Evolutionary conservation across 2,797 vertebrate genomes (phyloP), one percentile per base, ranked within the genome.

Genomic region (Knipowitschia caucasica): DNA sequence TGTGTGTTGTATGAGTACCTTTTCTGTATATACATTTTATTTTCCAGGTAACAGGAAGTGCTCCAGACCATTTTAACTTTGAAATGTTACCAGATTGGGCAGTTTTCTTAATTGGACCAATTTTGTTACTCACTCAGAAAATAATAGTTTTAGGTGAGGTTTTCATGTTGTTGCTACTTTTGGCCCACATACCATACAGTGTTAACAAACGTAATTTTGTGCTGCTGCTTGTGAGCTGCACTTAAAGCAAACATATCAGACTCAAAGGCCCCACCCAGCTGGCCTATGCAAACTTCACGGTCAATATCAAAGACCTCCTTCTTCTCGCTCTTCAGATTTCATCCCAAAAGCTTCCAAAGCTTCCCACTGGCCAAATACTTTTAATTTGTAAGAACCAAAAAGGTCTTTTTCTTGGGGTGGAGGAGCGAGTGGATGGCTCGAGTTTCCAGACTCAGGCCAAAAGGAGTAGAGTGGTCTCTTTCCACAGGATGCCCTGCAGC

Each of bases 261-360:
- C 67, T 69, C 67, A 53, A 67, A 63, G 72, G 73, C 65, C 73
- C 73, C 69, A 59, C 74, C 69, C 67, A 61, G 58, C 69, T 56
- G 58, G 64, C 75, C 56, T 40, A 23, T 45, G 64, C 51, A 57
- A 50, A 60, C 74, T 58, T 71, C 54, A 53, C 4, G 62, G 70
- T 67, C 69, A 73, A 75, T 70, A 80, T 86, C 85, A 86, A 88
- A 85, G 74, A 67, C 64, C 68, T 60, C 85, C 75, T 85, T 86
- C 69, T 84, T 85, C 76, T 75, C 75, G 0, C 46, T 75, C 73
- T 71, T 83, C 79, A 68, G 70, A 80, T 82, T 82, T 84, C 64
- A 78, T 74, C 59, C 66, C 26, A 51, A 71, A 77, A 64, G 57
- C 60, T 68, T 43, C 23, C 55, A 69, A 74, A 78, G 55, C 76